A percentile compares a stretch with the other conserved stretches of the same genome.
phyloP scores from a whole-genome alignment of 2,113 vertebrate genomes.

The Solenodon paradoxus region DNA sequence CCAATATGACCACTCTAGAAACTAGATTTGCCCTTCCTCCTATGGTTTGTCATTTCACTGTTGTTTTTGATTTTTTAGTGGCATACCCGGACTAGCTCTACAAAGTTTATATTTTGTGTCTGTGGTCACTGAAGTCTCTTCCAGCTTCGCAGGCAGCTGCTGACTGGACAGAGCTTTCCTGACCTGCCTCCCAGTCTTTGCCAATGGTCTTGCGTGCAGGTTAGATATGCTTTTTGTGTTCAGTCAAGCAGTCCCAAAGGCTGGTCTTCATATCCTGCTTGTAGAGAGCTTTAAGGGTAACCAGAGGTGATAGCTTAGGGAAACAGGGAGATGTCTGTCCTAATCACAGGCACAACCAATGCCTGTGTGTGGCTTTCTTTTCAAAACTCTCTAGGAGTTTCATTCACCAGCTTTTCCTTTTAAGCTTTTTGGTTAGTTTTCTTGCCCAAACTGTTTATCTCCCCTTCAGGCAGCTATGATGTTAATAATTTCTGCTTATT shows the following conservation, averaged over 20 bases:
- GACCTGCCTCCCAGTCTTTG: background rate
- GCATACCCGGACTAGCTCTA: background rate
- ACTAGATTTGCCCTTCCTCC: background rate
- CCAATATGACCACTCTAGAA: background rate
- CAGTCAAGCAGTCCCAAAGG: no score
- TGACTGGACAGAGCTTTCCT: background rate
- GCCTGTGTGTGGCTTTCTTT: background rate
- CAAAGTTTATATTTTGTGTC: background rate
- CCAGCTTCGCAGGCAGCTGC: background rate
- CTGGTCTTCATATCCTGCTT: background rate
- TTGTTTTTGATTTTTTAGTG: conserved; percentile 1
- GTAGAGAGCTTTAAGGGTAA: background rate
- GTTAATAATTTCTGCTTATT: conserved; percentile 14
- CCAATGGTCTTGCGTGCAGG: background rate
- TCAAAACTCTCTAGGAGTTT: background rate
- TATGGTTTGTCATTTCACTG: background rate
- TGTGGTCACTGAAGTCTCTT: background rate
- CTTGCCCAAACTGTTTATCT: background rate
- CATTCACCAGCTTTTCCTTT: conserved; percentile 25
- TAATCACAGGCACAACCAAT: background rate
- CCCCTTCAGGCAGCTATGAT: background rate
- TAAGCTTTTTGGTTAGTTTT: background rate
- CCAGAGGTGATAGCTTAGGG: background rate
- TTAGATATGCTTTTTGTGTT: background rate
- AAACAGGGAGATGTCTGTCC: background rate